Evolutionary conservation across 2,888 invertebrate species (phyloP), one percentile per base, ranked within the genome.

Genomic region (Leptinotarsa tumamoca): DNA sequence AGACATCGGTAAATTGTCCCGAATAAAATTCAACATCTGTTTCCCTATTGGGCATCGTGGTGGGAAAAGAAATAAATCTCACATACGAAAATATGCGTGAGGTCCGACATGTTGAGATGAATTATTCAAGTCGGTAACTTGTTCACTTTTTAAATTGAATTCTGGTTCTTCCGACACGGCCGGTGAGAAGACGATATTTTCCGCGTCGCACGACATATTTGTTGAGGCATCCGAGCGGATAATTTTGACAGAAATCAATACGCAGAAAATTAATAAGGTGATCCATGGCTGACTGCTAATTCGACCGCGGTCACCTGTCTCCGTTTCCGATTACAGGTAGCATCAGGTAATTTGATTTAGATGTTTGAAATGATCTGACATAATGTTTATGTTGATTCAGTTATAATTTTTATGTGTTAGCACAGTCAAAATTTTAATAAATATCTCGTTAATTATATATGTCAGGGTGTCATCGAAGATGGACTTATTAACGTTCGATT

Each of bases 21-120:
- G 54, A 15, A 27, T n/a, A n/a, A 56, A 56, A 54, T 52, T 66
- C 72, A 81, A 81, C 82, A 83, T 79, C 72, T 83, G 82, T 81
- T 82, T 77, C 78, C 81, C 71, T 78, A 82, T 79, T 80, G 74
- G 80, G 76, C 43, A 80, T 81, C 83, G 83, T 84, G 85, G 83
- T 85, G 86, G 84, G 83, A 82, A 84, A 82, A 84, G 78, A 84
- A 85, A 86, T 87, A 86, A 87, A 87, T 87, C 86, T 85, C 86
- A 82, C 81, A 76, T 79, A 76, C 84, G 81, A 82, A 84, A 83
- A 81, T 73, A 85, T 85, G 86, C 85, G 86, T 87, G 87, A 85
- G 87, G 87, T 87, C 86, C 81, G 83, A 74, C 80, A 79, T 80
- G 72, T 71, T 23, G 61, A 80, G 84, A 86, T 87, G 87, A 87